Percentiles rank a stretch among this genome's conserved stretches.
phyloP scores from a whole-genome alignment of 2,888 invertebrate species.

The Pachymerium ferrugineum region DNA sequence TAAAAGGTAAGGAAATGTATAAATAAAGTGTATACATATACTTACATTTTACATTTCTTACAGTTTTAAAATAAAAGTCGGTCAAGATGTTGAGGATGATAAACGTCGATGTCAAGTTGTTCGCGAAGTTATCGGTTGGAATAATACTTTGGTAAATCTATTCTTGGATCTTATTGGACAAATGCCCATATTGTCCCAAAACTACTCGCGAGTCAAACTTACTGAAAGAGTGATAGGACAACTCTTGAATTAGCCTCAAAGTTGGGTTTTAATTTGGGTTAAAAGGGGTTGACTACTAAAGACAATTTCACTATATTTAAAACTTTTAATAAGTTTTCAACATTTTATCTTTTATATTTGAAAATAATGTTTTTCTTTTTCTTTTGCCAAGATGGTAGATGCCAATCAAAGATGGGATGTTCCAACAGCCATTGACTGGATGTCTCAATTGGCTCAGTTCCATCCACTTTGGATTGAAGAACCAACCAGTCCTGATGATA shows the following conservation, averaged over 20 bases:
- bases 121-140: slow-evolving; percentile 67
- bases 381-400: slow-evolving; percentile 65
- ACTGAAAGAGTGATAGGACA: too few species aligned
- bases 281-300: too few species aligned
- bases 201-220: too few species aligned
- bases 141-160: slow-evolving; percentile 63
- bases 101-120: slow-evolving; percentile 65
- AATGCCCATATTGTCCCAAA: not conserved
- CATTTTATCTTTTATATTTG: too few species aligned
- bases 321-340: too few species aligned
- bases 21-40: not conserved
- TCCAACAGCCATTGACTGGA: slow-evolving; percentile 76
- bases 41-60: not conserved
- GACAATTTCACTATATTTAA: too few species aligned
- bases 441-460: slow-evolving; percentile 66
- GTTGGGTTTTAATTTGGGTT: too few species aligned
- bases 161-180: not conserved
- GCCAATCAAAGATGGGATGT: slow-evolving; percentile 88
- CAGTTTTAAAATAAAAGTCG: slow-evolving; percentile 85
- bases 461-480: slow-evolving; percentile 86
- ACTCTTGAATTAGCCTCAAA: too few species aligned
- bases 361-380: not conserved
- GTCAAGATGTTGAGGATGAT: slow-evolving; percentile 69
- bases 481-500: slow-evolving; percentile 85
- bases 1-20: slow-evolving; percentile 51